phyloP scores from a whole-genome alignment of 2,888 invertebrate genomes.

The Platycnemis pennipes region DNA sequence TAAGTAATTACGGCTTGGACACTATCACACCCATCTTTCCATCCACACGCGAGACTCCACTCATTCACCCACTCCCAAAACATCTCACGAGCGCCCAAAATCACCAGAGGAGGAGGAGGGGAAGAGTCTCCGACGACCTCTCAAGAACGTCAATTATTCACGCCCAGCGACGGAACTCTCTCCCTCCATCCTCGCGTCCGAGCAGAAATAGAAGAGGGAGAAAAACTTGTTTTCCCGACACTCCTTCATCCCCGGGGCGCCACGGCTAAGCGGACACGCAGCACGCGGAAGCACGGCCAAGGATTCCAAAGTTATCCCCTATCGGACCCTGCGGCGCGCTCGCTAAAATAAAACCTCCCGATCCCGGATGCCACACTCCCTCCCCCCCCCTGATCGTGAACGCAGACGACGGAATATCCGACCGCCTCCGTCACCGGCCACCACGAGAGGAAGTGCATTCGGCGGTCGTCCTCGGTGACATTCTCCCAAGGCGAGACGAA shows the following conservation, averaged over 20 bases:
- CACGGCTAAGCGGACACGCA: not conserved
- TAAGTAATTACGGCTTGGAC: not conserved
- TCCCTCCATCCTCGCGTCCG: not conserved
- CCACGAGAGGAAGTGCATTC: not conserved
- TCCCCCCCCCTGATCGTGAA: no score
- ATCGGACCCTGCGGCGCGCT: no score
- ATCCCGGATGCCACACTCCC: no score
- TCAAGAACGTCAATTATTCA: not conserved
- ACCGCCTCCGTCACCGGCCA: not conserved
- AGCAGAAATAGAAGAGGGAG: constrained; percentile 11
- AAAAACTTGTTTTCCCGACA: constrained; percentile 17
- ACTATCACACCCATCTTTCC: not conserved
- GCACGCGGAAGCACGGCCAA: not conserved
- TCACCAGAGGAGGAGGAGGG: not conserved
- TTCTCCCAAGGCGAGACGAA: not conserved
- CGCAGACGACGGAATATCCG: not conserved
- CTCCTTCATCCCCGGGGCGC: not conserved
- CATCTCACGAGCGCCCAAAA: not conserved
- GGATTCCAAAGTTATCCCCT: not conserved
- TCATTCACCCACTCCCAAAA: not conserved
- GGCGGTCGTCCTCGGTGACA: not conserved
- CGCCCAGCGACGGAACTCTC: not conserved
- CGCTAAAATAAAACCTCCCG: no score
- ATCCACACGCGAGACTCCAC: not conserved
- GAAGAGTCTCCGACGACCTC: not conserved